A percentile compares a stretch with the other conserved stretches of the same genome.
phyloP scores from a whole-genome alignment of 2,888 invertebrate genomes.

The Macrosiphum euphorbiae region DNA sequence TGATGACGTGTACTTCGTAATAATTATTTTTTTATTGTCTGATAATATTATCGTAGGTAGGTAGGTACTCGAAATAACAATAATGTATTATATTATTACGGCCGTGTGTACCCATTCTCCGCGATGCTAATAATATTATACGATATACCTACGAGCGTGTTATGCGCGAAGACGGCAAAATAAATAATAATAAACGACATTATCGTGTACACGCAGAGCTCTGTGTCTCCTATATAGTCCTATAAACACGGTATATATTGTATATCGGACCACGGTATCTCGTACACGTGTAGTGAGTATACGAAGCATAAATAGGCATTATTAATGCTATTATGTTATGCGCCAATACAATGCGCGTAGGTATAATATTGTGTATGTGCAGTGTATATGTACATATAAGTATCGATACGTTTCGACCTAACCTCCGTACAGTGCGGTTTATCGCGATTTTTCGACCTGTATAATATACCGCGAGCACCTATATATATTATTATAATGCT shows the following conservation, averaged over 20 bases:
- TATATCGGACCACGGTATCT: neutral
- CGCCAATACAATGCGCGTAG: neutral
- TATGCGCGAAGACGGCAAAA: neutral
- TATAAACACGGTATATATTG: neutral
- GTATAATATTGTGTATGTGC: neutral
- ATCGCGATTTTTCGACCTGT: conserved; percentile 40
- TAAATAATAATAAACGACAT: conserved; percentile 20
- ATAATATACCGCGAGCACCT: neutral
- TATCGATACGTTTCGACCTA: neutral
- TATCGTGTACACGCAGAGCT: neutral
- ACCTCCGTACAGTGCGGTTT: neutral
- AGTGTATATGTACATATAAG: neutral
- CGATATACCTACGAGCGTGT: neutral
- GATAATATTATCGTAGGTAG: neutral
- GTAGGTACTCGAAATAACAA: neutral
- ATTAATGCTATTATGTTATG: neutral
- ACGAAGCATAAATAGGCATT: neutral
- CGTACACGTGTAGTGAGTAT: neutral
- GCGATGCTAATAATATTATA: neutral
- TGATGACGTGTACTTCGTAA: neutral
- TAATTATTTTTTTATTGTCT: neutral
- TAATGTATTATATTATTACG: neutral
- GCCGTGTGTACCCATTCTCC: neutral
- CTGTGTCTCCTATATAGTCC: neutral
- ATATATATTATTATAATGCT: neutral